These are phyloP conservation scores for Coreius guichenoti DNA, from an alignment of 2,797 vertebrate species.

Conservation along the genomic window DNA sequence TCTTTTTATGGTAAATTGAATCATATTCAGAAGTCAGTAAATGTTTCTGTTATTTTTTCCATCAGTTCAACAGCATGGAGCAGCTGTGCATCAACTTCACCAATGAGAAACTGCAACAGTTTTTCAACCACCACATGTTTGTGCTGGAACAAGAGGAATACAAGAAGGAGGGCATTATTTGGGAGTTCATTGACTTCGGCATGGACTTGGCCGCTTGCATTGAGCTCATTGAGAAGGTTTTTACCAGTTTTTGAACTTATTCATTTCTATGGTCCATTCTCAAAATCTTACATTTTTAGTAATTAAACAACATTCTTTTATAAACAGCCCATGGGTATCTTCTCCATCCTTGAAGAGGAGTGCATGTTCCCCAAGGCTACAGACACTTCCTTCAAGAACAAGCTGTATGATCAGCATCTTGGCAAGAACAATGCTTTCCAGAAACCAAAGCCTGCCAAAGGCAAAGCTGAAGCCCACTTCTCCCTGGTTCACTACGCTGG, in stretches of 20 bases:
- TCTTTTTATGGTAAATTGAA: not conserved
- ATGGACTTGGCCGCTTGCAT: constrained; percentile 55
- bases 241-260: not conserved
- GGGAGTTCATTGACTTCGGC: constrained; percentile 55
- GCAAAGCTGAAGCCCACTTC: constrained; percentile 87
- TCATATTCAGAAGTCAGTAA: not conserved
- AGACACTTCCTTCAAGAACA: constrained; percentile 86
- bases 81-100: constrained; percentile 86
- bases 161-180: constrained; percentile 80
- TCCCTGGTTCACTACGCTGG: constrained; percentile 88
- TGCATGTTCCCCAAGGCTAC: constrained; percentile 89
- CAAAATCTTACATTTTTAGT: not conserved
- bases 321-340: constrained; percentile 83
- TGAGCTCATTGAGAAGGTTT: constrained; percentile 68
- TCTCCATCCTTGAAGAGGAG: constrained; percentile 89
- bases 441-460: constrained; percentile 86
- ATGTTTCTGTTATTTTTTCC: not conserved
- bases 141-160: constrained; percentile 73
- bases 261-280: not conserved
- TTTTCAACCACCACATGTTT: constrained; percentile 83
- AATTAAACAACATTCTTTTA: not conserved
- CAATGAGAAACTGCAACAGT: constrained; percentile 87
- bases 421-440: constrained; percentile 85
- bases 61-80: constrained; percentile 3
- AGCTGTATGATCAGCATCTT: constrained; percentile 85